A percentile compares a stretch with the other conserved stretches of the same genome.
Evolutionary conservation across 2,113 vertebrate species (phyloP).

Genomic region (Calidris pugnax): DNA sequence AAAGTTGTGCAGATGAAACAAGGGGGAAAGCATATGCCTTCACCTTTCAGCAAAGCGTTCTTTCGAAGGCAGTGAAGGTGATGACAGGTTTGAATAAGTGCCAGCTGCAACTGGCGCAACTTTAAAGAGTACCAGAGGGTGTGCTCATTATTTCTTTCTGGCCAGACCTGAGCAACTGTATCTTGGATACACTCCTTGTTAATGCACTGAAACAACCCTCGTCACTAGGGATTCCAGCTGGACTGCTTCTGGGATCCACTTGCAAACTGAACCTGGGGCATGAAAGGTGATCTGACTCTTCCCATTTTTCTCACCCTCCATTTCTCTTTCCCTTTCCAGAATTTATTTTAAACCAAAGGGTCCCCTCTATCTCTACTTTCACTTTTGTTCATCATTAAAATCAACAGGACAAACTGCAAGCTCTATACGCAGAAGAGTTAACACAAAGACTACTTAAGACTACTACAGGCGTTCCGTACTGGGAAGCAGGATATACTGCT

Average conservation of each 20-base stretch:
- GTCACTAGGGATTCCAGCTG: background rate
- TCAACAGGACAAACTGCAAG: background rate
- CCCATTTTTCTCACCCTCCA: background rate
- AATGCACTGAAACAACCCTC: background rate
- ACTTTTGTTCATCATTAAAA: background rate
- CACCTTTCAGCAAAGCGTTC: slow-evolving; percentile 24
- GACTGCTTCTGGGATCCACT: background rate
- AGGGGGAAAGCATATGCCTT: background rate
- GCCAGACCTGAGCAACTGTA: slow-evolving; percentile 24
- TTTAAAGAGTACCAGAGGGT: slow-evolving; percentile 13
- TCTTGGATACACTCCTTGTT: slow-evolving; percentile 23
- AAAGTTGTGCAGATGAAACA: background rate
- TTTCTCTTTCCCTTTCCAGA: background rate
- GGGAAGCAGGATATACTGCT: background rate
- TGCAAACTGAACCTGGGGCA: background rate
- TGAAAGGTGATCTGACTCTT: background rate
- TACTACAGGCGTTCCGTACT: background rate
- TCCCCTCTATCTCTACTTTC: background rate
- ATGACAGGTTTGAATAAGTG: slow-evolving; percentile 34
- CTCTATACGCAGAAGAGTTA: background rate
- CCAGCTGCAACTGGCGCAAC: background rate
- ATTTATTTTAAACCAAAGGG: background rate
- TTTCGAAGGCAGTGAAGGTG: slow-evolving; percentile 14
- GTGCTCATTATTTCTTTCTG: slow-evolving; percentile 13
- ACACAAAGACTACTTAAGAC: background rate